phyloP scores from a whole-genome alignment of 2,113 vertebrate genomes.

The Cinclus cinclus region DNA sequence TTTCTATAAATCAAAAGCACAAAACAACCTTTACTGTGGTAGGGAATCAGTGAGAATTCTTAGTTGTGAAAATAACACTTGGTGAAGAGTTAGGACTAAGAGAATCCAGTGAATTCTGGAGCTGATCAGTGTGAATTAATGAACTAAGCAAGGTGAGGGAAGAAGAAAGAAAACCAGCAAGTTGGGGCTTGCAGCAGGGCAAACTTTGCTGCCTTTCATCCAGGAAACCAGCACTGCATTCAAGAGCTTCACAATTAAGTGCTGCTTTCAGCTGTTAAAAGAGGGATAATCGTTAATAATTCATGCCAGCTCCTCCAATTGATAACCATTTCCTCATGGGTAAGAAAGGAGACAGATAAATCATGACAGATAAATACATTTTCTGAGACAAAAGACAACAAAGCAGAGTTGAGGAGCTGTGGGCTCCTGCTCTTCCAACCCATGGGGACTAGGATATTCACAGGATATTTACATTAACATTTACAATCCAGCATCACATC shows the following conservation, averaged over 20 bases:
- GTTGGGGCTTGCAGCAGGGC: background rate
- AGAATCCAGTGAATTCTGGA: background rate
- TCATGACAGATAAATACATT: background rate
- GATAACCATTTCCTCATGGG: slow-evolving; percentile 10
- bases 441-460: background rate
- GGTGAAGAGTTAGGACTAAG: background rate
- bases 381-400: background rate
- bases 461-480: background rate
- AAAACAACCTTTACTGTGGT: background rate
- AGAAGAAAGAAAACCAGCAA: background rate
- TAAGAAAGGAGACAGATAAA: background rate
- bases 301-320: background rate
- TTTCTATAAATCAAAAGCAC: background rate
- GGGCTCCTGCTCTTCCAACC: background rate
- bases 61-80: background rate
- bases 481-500: background rate
- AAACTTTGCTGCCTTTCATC: slow-evolving; percentile 22
- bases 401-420: background rate
- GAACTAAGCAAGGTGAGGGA: background rate
- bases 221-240: background rate
- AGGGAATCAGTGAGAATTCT: accelerated
- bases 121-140: background rate
- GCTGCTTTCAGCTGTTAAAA: slow-evolving; percentile 4
- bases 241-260: background rate
- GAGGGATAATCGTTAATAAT: background rate